phyloP scores from a whole-genome alignment of 1,140 invertebrate genomes.

The Meloidogyne floridensis region DNA sequence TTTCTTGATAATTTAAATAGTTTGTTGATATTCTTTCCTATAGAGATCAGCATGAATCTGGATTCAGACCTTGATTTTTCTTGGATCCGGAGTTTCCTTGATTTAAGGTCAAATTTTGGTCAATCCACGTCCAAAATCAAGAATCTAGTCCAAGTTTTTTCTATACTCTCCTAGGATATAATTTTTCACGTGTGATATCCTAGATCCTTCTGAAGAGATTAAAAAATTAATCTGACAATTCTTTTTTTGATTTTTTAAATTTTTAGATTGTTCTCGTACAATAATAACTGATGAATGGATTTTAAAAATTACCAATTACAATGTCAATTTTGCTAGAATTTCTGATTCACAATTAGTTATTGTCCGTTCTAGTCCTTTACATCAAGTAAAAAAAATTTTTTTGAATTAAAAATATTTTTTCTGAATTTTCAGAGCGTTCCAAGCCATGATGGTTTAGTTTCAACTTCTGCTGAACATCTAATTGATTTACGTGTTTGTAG shows the following conservation, averaged over 20 bases:
- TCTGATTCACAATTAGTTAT: constrained; percentile 40
- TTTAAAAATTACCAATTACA: constrained; percentile 36
- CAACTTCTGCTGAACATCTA: constrained; percentile 20
- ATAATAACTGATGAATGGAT: constrained; percentile 38
- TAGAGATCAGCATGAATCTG: no score
- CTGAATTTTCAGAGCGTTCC: constrained; percentile 16
- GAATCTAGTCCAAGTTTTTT: no score
- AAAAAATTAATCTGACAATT: no score
- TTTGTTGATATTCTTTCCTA: not conserved
- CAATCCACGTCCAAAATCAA: no score
- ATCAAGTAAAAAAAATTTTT: constrained; percentile 25
- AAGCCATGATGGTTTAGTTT: not conserved
- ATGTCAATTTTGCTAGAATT: constrained; percentile 38
- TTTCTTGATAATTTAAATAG: no score
- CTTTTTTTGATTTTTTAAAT: not conserved
- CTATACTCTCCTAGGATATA: no score
- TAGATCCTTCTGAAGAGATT: no score
- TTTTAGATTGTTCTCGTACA: constrained; percentile 42
- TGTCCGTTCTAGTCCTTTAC: constrained; percentile 23
- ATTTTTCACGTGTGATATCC: no score
- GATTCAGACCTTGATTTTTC: no score
- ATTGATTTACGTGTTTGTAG: constrained; percentile 38
- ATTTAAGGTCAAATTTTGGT: no score
- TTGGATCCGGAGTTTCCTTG: no score
- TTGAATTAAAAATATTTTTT: not conserved